These are phyloP conservation scores for Raja brachyura DNA, from an alignment of 2,113 vertebrate genomes.

Conservation along the genomic window DNA sequence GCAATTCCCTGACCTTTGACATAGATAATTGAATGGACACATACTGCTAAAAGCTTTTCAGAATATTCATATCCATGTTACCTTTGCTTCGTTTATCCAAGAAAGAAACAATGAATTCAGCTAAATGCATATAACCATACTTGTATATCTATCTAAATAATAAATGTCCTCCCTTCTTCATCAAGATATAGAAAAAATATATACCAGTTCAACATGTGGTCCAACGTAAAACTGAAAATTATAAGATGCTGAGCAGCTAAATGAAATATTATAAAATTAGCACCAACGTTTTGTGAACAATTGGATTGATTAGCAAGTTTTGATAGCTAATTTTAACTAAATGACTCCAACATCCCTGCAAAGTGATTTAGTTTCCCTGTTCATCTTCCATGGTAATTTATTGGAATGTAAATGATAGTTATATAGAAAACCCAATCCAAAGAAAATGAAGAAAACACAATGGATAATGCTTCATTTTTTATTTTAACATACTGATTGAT, in stretches of 20 bases:
- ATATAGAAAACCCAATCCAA: background rate
- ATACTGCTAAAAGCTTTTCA: background rate
- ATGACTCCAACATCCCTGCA: background rate
- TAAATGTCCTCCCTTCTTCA: conserved; percentile 12
- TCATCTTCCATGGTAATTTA: background rate
- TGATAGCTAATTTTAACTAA: background rate
- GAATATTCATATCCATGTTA: background rate
- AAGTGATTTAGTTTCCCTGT: background rate
- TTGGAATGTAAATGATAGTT: background rate
- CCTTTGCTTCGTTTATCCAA: background rate
- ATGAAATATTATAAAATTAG: background rate
- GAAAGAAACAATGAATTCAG: background rate
- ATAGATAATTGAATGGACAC: conserved; percentile 1
- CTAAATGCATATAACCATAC: background rate
- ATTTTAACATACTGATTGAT: background rate
- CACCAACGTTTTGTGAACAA: background rate
- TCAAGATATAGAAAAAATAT: background rate
- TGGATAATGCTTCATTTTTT: background rate
- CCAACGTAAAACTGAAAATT: background rate
- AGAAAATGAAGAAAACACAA: background rate
- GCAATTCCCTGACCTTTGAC: background rate
- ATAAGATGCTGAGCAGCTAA: background rate
- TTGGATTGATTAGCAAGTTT: conserved; percentile 1
- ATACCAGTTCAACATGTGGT: background rate
- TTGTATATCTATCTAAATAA: too few species aligned